A percentile compares a stretch with the other conserved stretches of the same genome.
Conservation (phyloP, 2,797 vertebrate genomes). For the Hylomyscus alleni region DNA sequence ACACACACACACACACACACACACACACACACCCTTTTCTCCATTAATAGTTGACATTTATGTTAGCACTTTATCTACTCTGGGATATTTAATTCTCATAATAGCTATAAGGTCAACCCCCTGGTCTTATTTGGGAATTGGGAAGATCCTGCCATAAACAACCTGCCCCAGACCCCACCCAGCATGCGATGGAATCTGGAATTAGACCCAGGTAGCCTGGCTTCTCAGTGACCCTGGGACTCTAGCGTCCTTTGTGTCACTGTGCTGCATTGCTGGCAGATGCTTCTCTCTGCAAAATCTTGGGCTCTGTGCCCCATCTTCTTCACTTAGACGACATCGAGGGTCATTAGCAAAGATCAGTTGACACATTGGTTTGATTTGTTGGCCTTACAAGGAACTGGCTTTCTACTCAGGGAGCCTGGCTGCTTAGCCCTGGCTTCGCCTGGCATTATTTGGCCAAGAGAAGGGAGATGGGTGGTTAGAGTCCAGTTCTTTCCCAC, state of each 20-base stretch:
- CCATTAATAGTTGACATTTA: slow-evolving; percentile 20
- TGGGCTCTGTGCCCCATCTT: background rate
- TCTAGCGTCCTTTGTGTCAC: too few relatives aligned
- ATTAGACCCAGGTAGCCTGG: background rate
- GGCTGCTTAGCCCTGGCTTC: background rate
- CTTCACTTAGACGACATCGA: background rate
- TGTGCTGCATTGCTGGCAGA: background rate
- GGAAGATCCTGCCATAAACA: background rate
- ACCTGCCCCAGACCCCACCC: background rate
- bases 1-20: background rate
- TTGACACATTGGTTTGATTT: background rate
- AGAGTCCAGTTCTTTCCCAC: background rate
- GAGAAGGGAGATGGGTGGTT: background rate
- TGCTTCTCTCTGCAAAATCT: background rate
- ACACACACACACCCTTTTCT: background rate
- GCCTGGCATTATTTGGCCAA: background rate
- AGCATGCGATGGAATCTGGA: background rate
- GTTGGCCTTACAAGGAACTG: background rate
- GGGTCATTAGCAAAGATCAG: background rate
- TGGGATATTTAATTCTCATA: background rate
- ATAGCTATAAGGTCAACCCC: background rate
- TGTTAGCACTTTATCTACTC: background rate
- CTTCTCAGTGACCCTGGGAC: background rate
- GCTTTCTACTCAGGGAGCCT: background rate
- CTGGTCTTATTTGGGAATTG: slow-evolving; percentile 22